A percentile compares a stretch with the other conserved stretches of the same genome.
phyloP scores from a whole-genome alignment of 2,888 invertebrate genomes.

The Drosophila testacea region DNA sequence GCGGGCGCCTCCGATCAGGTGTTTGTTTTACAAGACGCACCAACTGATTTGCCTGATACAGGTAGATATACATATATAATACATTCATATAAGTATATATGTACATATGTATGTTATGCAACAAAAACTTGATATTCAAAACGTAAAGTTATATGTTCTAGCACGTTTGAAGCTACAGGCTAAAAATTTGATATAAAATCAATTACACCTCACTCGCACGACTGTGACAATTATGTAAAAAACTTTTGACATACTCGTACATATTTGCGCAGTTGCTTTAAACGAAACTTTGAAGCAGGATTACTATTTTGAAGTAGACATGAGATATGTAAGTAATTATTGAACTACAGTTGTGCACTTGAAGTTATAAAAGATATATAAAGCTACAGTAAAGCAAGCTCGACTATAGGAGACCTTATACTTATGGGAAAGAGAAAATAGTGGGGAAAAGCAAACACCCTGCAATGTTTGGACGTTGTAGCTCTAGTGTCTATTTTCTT shows the following conservation, averaged over 20 bases:
- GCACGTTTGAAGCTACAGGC: conserved; percentile 70
- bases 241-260: background rate
- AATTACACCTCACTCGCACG: background rate
- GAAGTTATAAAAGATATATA: too few species aligned
- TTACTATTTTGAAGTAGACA: background rate
- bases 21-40: conserved; percentile 32
- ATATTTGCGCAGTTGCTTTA: conserved; percentile 17
- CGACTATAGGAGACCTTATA: too few species aligned
- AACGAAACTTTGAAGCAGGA: conserved; percentile 3
- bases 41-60: conserved; percentile 56
- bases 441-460: too few species aligned
- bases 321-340: background rate
- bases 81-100: too few species aligned
- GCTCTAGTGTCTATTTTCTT: too few species aligned
- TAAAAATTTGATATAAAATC: conserved; percentile 30
- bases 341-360: too few species aligned
- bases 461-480: too few species aligned
- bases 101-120: conserved; percentile 45
- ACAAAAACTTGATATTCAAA: conserved; percentile 78
- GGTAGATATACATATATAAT: conserved; percentile 42
- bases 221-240: conserved; percentile 16
- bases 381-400: too few species aligned
- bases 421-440: too few species aligned
- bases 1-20: conserved; percentile 31
- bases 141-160: conserved; percentile 18